Percentiles rank a stretch among this genome's conserved stretches.
These are phyloP conservation scores for Artibeus lituratus DNA, from an alignment of 2,797 vertebrate species.

Conservation along the genomic window DNA sequence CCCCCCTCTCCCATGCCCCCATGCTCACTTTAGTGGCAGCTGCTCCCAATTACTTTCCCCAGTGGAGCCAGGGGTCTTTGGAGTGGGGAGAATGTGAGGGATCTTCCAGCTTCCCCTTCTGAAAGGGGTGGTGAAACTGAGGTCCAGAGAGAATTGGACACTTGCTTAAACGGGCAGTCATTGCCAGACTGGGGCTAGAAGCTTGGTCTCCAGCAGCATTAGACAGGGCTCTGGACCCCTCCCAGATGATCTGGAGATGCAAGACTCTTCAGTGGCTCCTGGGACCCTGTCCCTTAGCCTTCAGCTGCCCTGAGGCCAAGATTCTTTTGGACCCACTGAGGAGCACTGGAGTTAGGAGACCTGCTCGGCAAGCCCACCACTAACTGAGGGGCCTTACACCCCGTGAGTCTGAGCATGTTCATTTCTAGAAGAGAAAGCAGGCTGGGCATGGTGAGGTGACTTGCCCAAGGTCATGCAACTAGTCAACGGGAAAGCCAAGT, in stretches of 20 bases:
- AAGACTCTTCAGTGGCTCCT: background rate
- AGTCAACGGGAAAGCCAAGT: background rate
- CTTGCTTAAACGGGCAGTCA: background rate
- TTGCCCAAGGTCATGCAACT: background rate
- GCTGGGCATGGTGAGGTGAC: background rate
- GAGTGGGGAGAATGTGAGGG: background rate
- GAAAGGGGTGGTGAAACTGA: conserved; percentile 20
- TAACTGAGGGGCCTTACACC: background rate
- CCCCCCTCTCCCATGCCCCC: background rate
- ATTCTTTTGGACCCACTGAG: background rate
- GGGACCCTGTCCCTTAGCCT: background rate
- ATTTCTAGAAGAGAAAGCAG: background rate
- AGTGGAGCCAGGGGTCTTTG: background rate
- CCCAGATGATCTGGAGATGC: background rate
- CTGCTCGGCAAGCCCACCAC: background rate
- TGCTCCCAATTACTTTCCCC: conserved; percentile 78
- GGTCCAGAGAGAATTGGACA: background rate
- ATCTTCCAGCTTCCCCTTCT: background rate
- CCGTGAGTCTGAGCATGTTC: background rate
- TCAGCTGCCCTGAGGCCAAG: background rate
- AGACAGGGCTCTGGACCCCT: background rate
- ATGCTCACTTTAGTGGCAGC: conserved; percentile 71
- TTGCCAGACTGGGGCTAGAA: background rate
- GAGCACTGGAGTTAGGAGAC: background rate
- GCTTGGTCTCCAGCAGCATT: background rate